Percentiles rank a stretch among this genome's conserved stretches.
Conservation (phyloP, 1,140 invertebrate species). For the Drosophila nasuta region DNA sequence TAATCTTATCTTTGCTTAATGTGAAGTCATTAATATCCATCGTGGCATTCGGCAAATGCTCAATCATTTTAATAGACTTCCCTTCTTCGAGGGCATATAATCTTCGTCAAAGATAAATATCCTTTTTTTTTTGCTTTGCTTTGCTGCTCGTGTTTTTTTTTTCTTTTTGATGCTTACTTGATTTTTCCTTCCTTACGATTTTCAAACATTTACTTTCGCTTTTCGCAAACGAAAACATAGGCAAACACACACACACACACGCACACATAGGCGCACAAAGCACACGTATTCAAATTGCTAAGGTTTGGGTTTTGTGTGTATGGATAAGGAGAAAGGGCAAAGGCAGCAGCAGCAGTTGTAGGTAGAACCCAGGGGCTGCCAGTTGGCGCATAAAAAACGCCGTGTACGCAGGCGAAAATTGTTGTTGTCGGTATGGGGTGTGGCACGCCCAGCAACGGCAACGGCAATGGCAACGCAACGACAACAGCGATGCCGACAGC, state of each 20-base stretch:
- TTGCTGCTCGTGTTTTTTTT: constrained; percentile 30
- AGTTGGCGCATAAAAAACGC: constrained; percentile 70
- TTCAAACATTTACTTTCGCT: constrained; percentile 84
- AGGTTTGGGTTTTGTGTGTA: constrained; percentile 33
- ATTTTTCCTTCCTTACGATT: constrained; percentile 83
- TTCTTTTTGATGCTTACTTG: constrained; percentile 71
- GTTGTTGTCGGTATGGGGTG: constrained; percentile 62
- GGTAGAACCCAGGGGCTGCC: constrained; percentile 49
- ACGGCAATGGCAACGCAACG: constrained; percentile 14
- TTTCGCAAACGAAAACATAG: constrained; percentile 78
- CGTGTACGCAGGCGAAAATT: constrained; percentile 81
- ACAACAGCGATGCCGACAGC: constrained; percentile 31
- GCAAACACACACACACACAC: constrained; percentile 63
- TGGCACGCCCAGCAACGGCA: constrained; percentile 59
- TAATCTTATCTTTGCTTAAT: constrained; percentile 30
- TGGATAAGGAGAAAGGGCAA: background rate
- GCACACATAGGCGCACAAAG: constrained; percentile 31
- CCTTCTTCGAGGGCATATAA: constrained; percentile 44
- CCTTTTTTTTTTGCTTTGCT: constrained; percentile 30
- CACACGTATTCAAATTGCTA: constrained; percentile 74
- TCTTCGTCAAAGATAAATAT: constrained; percentile 58
- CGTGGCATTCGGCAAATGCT: constrained; percentile 41
- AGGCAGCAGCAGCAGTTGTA: constrained; percentile 14
- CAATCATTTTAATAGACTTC: constrained; percentile 53
- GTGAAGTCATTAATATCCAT: constrained; percentile 25